These are phyloP conservation scores for Microctenopoma steveboyesi DNA, from an alignment of 2,797 vertebrate species.

Conservation along the genomic window DNA sequence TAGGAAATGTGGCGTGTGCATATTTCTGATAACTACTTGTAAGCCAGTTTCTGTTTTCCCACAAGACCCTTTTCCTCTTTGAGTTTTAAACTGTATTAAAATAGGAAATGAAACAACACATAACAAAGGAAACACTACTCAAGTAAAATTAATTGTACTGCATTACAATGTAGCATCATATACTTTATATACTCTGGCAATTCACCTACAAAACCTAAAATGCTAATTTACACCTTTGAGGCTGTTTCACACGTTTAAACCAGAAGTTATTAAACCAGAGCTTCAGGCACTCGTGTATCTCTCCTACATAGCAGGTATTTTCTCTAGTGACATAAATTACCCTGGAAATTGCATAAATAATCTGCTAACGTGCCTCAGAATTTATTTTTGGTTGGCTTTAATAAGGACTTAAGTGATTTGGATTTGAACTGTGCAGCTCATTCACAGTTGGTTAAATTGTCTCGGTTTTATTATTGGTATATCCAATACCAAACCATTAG, in stretches of 20 bases:
- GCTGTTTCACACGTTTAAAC: slow-evolving; percentile 25
- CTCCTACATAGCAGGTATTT: slow-evolving; percentile 33
- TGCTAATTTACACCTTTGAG: slow-evolving; percentile 33
- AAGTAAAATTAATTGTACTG: slow-evolving; percentile 1
- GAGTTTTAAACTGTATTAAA: slow-evolving; percentile 16
- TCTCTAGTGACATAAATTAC: slow-evolving; percentile 58
- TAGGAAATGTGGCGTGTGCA: neutral
- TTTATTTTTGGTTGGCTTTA: slow-evolving; percentile 41
- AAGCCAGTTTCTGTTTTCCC: slow-evolving; percentile 27
- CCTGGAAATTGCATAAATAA: slow-evolving; percentile 62
- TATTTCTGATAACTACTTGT: slow-evolving; percentile 21
- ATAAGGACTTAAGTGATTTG: slow-evolving; percentile 26
- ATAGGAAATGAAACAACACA: slow-evolving; percentile 16
- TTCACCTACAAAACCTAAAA: slow-evolving; percentile 35
- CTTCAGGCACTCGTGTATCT: slow-evolving; percentile 36
- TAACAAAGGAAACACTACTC: slow-evolving; percentile 23
- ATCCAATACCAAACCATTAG: slow-evolving; percentile 38
- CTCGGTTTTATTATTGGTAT: slow-evolving; percentile 42
- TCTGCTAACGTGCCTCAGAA: slow-evolving; percentile 48
- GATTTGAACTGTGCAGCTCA: slow-evolving; percentile 48
- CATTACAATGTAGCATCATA: neutral
- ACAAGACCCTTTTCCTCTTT: slow-evolving; percentile 36
- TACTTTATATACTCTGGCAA: neutral
- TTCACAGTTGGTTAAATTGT: slow-evolving; percentile 34
- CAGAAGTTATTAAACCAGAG: slow-evolving; percentile 38